phyloP scores from a whole-genome alignment of 2,113 vertebrate genomes.

The Podilymbus podiceps region DNA sequence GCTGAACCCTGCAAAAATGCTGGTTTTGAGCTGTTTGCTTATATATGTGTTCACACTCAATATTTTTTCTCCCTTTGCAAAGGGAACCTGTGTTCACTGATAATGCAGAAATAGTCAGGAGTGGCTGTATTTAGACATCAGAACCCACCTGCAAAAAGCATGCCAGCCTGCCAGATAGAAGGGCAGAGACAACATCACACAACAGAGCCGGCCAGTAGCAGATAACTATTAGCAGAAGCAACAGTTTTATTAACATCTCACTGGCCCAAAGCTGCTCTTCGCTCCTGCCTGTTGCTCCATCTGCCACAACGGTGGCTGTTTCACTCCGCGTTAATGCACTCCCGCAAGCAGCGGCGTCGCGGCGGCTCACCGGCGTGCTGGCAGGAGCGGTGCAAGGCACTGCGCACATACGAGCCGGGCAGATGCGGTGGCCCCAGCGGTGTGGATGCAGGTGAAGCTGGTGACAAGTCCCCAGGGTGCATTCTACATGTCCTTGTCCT shows the following conservation, averaged over 20 bases:
- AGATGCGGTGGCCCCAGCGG: background rate
- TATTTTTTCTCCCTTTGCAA: background rate
- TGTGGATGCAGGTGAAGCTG: rapidly evolving
- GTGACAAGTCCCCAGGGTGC: background rate
- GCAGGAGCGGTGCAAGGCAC: background rate
- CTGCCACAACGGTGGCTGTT: rapidly evolving
- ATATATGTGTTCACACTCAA: rapidly evolving
- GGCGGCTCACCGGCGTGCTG: background rate
- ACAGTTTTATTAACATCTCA: background rate
- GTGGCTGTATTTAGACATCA: background rate
- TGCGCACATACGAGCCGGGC: rapidly evolving
- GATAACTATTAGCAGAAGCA: background rate
- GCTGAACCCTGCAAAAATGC: background rate
- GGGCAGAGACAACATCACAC: background rate
- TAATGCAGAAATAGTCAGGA: background rate
- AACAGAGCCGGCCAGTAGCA: background rate
- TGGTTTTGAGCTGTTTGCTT: background rate
- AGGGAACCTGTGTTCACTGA: background rate
- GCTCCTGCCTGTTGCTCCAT: background rate
- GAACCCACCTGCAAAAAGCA: background rate
- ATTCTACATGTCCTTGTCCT: background rate
- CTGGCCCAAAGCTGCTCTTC: rapidly evolving
- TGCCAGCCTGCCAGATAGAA: background rate
- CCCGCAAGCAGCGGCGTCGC: background rate
- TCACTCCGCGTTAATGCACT: rapidly evolving